These are phyloP conservation scores for Barbus barbus DNA, from an alignment of 2,113 vertebrate species.

Conservation along the genomic window DNA sequence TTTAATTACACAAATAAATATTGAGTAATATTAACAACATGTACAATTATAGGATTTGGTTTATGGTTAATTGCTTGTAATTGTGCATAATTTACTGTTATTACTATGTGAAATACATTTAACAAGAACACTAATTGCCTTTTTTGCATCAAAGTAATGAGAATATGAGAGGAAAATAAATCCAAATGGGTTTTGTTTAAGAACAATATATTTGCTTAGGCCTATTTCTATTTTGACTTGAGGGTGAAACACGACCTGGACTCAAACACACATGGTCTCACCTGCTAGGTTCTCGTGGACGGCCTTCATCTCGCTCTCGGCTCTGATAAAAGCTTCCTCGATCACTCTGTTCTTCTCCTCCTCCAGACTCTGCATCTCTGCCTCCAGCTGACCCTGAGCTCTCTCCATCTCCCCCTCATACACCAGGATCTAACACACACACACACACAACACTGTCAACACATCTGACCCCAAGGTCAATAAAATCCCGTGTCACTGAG, in stretches of 20 bases:
- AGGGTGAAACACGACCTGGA: neutral
- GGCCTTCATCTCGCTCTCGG: constrained; percentile 94
- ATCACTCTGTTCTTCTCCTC: constrained; percentile 94
- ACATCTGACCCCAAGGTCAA: neutral
- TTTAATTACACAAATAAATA: neutral
- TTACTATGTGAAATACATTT: neutral
- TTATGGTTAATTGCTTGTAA: neutral
- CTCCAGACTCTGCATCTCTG: constrained; percentile 90
- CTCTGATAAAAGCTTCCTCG: constrained; percentile 88
- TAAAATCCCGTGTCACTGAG: neutral
- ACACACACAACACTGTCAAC: constrained; percentile 15
- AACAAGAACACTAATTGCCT: neutral
- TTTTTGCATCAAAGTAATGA: neutral
- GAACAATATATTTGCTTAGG: neutral
- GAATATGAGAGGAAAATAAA: neutral
- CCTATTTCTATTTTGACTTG: neutral
- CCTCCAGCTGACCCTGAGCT: constrained; percentile 87
- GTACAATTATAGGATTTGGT: neutral
- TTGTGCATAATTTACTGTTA: neutral
- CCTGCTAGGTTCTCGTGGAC: constrained; percentile 97
- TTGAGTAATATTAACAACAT: neutral
- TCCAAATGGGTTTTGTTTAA: neutral
- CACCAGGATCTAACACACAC: constrained; percentile 78
- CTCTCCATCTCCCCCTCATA: constrained; percentile 89
- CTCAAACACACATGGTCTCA: constrained; percentile 58